These are phyloP conservation scores for Zoanthus sansibaricus DNA, from an alignment of 92 coral and sea anemone species.

Conservation along the genomic window DNA sequence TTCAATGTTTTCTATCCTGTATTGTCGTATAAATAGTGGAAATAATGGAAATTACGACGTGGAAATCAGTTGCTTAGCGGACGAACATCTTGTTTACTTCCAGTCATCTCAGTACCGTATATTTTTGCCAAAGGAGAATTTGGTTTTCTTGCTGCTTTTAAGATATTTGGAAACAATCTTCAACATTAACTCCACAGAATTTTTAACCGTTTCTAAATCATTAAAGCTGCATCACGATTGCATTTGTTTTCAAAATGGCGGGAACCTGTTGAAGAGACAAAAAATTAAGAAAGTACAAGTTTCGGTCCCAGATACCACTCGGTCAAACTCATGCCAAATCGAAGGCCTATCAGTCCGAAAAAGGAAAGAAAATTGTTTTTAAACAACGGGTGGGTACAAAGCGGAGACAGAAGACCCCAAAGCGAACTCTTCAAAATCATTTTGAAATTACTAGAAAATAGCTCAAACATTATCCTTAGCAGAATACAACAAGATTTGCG, in stretches of 20 bases:
- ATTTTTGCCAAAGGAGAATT: not conserved
- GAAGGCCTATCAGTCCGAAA: too few species aligned
- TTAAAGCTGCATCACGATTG: not conserved
- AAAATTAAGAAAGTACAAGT: not conserved
- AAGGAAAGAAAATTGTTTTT: too few species aligned
- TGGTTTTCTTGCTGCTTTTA: not conserved
- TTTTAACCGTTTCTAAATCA: not conserved
- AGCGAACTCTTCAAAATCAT: too few species aligned
- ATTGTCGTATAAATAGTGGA: not conserved
- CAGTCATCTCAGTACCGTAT: constrained; percentile 27
- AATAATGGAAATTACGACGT: not conserved
- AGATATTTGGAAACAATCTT: not conserved
- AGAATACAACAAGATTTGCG: too few species aligned
- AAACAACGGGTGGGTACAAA: too few species aligned
- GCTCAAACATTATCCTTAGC: too few species aligned
- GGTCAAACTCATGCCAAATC: not conserved
- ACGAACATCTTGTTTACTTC: constrained; percentile 27
- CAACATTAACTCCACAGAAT: not conserved
- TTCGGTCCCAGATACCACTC: constrained; percentile 9
- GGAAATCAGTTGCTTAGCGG: not conserved
- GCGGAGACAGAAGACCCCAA: too few species aligned
- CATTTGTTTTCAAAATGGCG: not conserved
- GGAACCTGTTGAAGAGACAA: not conserved
- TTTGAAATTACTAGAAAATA: too few species aligned
- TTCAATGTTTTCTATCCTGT: not conserved